These are phyloP conservation scores for Coregonus sp. DNA, from an alignment of 2,797 vertebrate species.

Conservation along the genomic window DNA sequence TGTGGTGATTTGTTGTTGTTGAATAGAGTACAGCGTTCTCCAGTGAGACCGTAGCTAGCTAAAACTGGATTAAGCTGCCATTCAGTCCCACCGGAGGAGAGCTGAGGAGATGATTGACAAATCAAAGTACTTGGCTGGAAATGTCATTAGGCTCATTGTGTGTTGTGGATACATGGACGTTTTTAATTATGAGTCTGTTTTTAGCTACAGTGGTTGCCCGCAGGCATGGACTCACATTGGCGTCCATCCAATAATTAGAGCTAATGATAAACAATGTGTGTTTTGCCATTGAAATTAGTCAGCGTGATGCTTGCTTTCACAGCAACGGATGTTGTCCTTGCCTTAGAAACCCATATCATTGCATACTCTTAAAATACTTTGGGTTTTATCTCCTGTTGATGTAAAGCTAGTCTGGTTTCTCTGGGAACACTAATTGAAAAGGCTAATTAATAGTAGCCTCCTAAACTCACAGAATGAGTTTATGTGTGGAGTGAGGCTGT, in stretches of 20 bases:
- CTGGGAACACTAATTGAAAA: neutral
- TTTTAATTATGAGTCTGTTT: slow-evolving; percentile 36
- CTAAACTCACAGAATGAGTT: neutral
- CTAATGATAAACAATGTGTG: neutral
- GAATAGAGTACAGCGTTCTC: slow-evolving; percentile 34
- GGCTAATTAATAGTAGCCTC: neutral
- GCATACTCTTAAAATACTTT: no score
- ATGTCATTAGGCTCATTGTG: slow-evolving; percentile 3
- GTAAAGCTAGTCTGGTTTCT: neutral
- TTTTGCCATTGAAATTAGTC: neutral
- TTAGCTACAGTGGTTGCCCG: slow-evolving; percentile 18
- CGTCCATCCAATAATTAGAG: slow-evolving; percentile 2
- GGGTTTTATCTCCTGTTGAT: neutral
- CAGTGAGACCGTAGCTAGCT: slow-evolving; percentile 7
- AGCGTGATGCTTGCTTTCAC: neutral
- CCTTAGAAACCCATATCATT: neutral
- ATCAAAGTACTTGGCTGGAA: slow-evolving; percentile 32
- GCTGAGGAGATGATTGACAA: slow-evolving; percentile 32
- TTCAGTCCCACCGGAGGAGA: slow-evolving; percentile 17
- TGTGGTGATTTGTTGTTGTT: slow-evolving; percentile 6
- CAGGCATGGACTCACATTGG: slow-evolving; percentile 4
- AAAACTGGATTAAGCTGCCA: slow-evolving; percentile 23
- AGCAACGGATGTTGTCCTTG: neutral
- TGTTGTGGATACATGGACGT: slow-evolving; percentile 30
- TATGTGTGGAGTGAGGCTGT: slow-evolving; percentile 9